Evolutionary conservation across 2,113 vertebrate genomes (phyloP), one percentile per base, ranked within the genome.

Genomic region (Jaculus jaculus): DNA sequence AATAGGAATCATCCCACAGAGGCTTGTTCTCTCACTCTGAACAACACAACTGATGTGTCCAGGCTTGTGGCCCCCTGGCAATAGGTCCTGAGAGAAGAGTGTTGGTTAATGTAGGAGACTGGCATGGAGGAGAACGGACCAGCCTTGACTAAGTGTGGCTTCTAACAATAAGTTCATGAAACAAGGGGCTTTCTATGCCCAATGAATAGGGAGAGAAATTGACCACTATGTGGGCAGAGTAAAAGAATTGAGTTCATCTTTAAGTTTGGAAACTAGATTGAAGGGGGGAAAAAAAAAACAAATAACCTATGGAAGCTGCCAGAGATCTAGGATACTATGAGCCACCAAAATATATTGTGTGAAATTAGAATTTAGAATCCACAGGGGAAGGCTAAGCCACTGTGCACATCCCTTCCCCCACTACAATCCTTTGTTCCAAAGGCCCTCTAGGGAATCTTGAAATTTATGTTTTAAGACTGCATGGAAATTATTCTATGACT

Each of bases 231-330:
- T 16, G 3, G 66, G 61, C 77, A 90, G 15, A 6, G 68, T 30
- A 34, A 6, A 82, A 74, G 88, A 81, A 91, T 1, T 77, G 69
- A 86, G 47, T 58, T 69, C 2, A 2, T 37, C 42, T 96, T 47
- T 87, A n/a, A 32, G 12, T 61, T 15, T 91, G 77, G 74, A 91
- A 96, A 87, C 65, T 37, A 30, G n/a, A 24, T 21, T 65, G 28
- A 95, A 94, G 47, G 87, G 66, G 82, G 78, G 75, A 66, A 86
- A 47, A 47, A n/a, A n/a, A n/a, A n/a, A n/a, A n/a, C n/a, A n/a
- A n/a, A n/a, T n/a, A n/a, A 16, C 32, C 17, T 12, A 7, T 0
- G 24, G 61, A 61, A 75, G 60, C 34, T 73, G 32, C 11, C 0
- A 1, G 37, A 18, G 2, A 32, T 65, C 30, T 68, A 18, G 0